Evolutionary conservation across 2,797 vertebrate species (phyloP), one percentile per base, ranked within the genome.

Genomic region (Coregonus sp.): DNA sequence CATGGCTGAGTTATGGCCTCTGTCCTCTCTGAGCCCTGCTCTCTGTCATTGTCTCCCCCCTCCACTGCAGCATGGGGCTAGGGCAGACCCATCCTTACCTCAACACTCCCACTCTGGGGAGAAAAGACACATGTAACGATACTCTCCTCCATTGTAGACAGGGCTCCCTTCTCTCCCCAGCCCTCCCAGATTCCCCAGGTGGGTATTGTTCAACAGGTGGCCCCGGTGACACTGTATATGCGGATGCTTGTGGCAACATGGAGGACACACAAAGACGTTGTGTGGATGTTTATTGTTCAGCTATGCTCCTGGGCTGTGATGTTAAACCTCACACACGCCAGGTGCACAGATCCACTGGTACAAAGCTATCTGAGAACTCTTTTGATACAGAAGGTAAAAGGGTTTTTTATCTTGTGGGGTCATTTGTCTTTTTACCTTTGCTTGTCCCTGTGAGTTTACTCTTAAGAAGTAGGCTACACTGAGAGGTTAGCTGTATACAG

Each of bases 181-280:
- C 77, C 82, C 80, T 73, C 54, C 65, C 37, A 74, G 82, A 81
- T 85, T 74, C 79, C 80, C 83, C 79, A 80, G 87, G 85, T 87
- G 85, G 67, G 86, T 88, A 86, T 92, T 91, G 91, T 92, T 88
- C 12, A 76, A 70, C 84, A 89, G 89, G 88, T 91, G 86, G 84
- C 82, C 82, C 72, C 68, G 31, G 74, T 83, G 86, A 89, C 87
- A 93, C 86, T 85, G 77, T 89, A 91, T 92, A 91, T 89, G 84
- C 75, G 79, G 63, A 78, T 75, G 77, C 79, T 86, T 81, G 86
- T 81, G 83, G 81, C 82, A 78, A 90, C 86, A 86, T 76, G 82
- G 81, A 74, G 72, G n/a, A 71, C 33, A 80, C 85, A 92, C 86
- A 88, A 89, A 81, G 83, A 79, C 81, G 20, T 33, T 15, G 50